A percentile compares a stretch with the other conserved stretches of the same genome.
phyloP scores from a whole-genome alignment of 2,113 vertebrate genomes.

The Cinclus cinclus region DNA sequence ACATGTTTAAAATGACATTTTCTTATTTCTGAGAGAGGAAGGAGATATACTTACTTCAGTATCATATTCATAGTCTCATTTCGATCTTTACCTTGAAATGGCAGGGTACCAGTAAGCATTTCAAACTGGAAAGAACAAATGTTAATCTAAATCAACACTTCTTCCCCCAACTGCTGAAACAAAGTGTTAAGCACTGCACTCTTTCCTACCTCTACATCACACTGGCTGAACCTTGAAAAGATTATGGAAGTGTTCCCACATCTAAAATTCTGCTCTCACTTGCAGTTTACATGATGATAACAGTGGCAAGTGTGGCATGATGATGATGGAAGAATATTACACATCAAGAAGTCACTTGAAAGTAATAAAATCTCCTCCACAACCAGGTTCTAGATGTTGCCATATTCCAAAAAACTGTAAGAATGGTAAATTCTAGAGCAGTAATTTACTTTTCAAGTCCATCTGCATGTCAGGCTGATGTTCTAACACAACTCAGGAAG shows the following conservation, averaged over 20 bases:
- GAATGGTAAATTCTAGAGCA: not conserved
- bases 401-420: not conserved
- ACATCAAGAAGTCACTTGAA: not conserved
- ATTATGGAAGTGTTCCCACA: not conserved
- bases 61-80: conserved; percentile 99
- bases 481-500: not conserved
- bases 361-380: not conserved
- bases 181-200: not conserved
- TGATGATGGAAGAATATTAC: not conserved
- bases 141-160: conserved; percentile 43
- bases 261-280: not conserved
- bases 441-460: not conserved
- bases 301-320: not conserved
- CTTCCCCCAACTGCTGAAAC: not conserved
- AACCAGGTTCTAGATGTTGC: not conserved
- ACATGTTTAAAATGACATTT: not conserved
- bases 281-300: not conserved
- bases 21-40: not conserved
- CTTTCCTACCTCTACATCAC: not conserved
- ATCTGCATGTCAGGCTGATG: not conserved
- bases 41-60: conserved; percentile 89
- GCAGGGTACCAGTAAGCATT: conserved; percentile 95
- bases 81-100: conserved; percentile 97
- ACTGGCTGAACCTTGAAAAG: not conserved
- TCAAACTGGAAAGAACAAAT: conserved; percentile 85